A percentile compares a stretch with the other conserved stretches of the same genome.
phyloP scores from a whole-genome alignment of 1,140 invertebrate genomes.

The Drosophila oshimai region DNA sequence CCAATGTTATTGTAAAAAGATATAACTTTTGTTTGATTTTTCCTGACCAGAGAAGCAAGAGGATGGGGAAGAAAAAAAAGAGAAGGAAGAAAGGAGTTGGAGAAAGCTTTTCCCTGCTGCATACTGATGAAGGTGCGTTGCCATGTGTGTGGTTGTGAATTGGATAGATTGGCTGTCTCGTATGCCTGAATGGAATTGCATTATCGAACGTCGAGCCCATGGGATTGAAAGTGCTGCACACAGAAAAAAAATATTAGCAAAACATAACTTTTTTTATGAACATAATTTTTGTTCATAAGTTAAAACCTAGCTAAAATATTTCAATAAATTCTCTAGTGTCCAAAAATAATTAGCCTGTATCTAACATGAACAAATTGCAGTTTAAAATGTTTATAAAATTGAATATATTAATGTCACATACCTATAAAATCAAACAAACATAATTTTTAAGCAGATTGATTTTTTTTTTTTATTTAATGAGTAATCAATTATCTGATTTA shows the following conservation, averaged over 20 bases:
- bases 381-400: too few relatives aligned
- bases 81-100: constrained; percentile 19
- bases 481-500: too few relatives aligned
- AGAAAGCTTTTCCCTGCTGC: constrained; percentile 66
- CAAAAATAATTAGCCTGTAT: too few relatives aligned
- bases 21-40: constrained; percentile 68
- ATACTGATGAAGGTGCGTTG: constrained; percentile 69
- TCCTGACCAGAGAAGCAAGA: constrained; percentile 26
- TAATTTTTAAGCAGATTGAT: too few relatives aligned
- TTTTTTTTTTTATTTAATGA: too few relatives aligned
- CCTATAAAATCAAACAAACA: too few relatives aligned
- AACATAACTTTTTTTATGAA: too few relatives aligned
- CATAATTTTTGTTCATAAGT: neutral
- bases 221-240: constrained; percentile 13
- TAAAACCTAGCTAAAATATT: too few relatives aligned
- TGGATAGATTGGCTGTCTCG: constrained; percentile 77
- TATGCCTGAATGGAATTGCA: constrained; percentile 77
- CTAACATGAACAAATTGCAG: too few relatives aligned
- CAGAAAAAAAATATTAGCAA: neutral
- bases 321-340: too few relatives aligned
- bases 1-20: constrained; percentile 55
- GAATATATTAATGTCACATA: too few relatives aligned
- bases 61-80: neutral
- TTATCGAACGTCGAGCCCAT: constrained; percentile 61
- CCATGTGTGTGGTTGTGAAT: constrained; percentile 37